phyloP scores from a whole-genome alignment of 2,888 invertebrate species.

The Limnephilus auricula region DNA sequence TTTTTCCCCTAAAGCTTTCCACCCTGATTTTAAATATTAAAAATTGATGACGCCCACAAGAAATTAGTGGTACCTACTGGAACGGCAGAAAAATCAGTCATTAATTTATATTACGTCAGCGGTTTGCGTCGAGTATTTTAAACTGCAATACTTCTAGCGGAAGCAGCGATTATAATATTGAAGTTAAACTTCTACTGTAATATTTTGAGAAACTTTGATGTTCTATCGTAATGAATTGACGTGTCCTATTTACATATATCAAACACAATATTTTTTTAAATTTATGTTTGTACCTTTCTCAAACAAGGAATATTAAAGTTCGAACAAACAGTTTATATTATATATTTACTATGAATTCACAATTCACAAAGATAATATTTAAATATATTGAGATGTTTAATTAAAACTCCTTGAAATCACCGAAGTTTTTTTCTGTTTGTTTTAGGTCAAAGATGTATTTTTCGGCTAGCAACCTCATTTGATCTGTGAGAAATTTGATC shows the following conservation, averaged over 20 bases:
- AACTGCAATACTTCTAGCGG: slow-evolving; percentile 32
- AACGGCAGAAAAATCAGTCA: slow-evolving; percentile 22
- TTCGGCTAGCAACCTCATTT: neutral
- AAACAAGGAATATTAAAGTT: too few species aligned
- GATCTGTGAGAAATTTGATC: neutral
- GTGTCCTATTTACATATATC: neutral
- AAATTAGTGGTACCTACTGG: slow-evolving; percentile 2
- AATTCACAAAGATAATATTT: too few species aligned
- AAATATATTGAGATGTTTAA: too few species aligned
- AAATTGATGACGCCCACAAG: slow-evolving; percentile 23
- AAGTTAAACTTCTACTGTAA: neutral
- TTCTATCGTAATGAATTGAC: neutral
- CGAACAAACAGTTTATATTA: too few species aligned
- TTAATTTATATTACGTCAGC: slow-evolving; percentile 42
- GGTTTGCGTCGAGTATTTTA: neutral
- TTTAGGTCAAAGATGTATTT: neutral
- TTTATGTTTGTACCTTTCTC: neutral
- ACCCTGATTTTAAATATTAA: neutral
- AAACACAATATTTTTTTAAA: neutral
- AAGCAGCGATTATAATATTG: slow-evolving; percentile 14
- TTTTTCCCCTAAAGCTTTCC: neutral
- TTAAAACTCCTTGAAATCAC: too few species aligned
- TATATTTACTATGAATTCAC: too few species aligned
- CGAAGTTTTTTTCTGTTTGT: too few species aligned
- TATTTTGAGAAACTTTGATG: neutral